phyloP scores from a whole-genome alignment of 2,113 vertebrate species.

The Ibidorhyncha struthersii region DNA sequence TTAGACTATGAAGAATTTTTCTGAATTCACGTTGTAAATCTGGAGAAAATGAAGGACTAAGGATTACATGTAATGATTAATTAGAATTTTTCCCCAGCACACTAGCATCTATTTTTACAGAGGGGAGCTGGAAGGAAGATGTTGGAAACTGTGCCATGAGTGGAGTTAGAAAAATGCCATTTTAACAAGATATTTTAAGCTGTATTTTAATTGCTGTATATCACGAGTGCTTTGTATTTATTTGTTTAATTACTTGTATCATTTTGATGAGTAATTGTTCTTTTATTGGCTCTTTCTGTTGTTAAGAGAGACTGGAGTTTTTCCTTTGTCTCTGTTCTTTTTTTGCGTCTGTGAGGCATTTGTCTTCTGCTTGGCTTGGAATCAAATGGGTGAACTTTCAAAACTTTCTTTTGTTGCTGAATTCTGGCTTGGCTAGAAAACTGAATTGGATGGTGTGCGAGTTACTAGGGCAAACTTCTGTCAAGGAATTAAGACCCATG shows the following conservation, averaged over 20 bases:
- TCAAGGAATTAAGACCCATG: not conserved
- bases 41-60: not conserved
- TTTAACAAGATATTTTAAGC: constrained; percentile 28
- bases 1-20: not conserved
- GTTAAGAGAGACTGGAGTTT: not conserved
- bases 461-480: not conserved
- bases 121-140: not conserved
- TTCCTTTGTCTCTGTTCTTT: not conserved
- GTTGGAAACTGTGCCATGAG: not conserved
- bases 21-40: not conserved
- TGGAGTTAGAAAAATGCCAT: not conserved
- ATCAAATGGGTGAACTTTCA: not conserved
- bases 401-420: not conserved
- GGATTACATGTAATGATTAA: not conserved
- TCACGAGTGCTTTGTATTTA: not conserved
- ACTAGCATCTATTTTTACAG: not conserved
- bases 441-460: not conserved
- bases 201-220: not conserved
- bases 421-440: not conserved
- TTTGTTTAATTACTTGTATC: constrained; percentile 9
- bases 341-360: not conserved
- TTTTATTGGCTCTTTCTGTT: constrained; percentile 2
- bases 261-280: not conserved
- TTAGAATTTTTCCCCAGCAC: not conserved
- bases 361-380: constrained; percentile 25